Conservation (phyloP, 2,797 vertebrate genomes). For the Poecilia velifera region DNA sequence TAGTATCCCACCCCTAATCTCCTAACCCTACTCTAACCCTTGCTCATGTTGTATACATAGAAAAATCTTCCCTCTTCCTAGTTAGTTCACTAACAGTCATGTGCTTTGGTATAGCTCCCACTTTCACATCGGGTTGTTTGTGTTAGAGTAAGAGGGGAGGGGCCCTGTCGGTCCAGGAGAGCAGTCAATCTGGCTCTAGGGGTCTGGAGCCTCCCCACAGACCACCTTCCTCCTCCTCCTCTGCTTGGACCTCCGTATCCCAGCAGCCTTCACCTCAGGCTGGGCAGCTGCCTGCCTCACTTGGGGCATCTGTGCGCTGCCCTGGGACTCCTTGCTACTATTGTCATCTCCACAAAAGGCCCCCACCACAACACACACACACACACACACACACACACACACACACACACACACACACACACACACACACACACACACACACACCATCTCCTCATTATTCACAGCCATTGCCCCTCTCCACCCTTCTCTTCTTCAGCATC, state of each 20-base stretch:
- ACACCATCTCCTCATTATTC: conserved; percentile 72
- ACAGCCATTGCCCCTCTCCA: conserved; percentile 61
- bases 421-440: conserved; percentile 48
- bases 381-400: conserved; percentile 46
- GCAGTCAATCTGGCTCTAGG: conserved; percentile 56
- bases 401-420: conserved; percentile 49
- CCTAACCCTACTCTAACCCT: too few relatives aligned
- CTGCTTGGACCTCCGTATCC: conserved; percentile 41
- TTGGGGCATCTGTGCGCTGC: conserved; percentile 74
- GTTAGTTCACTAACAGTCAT: conserved; percentile 46
- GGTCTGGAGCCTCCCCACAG: conserved; percentile 48
- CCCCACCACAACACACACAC: conserved; percentile 43
- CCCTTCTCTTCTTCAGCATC: conserved; percentile 35
- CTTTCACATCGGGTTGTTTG: conserved; percentile 23
- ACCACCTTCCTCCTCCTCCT: conserved; percentile 20
- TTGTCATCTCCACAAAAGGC: conserved; percentile 79
- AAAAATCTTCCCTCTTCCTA: conserved; percentile 5
- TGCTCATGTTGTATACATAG: conserved; percentile 14
- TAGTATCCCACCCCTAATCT: too few relatives aligned
- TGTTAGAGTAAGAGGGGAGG: conserved; percentile 56
- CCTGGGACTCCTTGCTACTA: conserved; percentile 75
- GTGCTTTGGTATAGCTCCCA: conserved; percentile 53
- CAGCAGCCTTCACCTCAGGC: conserved; percentile 71
- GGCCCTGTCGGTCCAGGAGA: conserved; percentile 61
- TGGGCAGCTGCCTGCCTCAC: conserved; percentile 75